Evolutionary conservation across 2,888 invertebrate species (phyloP).

Genomic region (Acrobasis consociella): DNA sequence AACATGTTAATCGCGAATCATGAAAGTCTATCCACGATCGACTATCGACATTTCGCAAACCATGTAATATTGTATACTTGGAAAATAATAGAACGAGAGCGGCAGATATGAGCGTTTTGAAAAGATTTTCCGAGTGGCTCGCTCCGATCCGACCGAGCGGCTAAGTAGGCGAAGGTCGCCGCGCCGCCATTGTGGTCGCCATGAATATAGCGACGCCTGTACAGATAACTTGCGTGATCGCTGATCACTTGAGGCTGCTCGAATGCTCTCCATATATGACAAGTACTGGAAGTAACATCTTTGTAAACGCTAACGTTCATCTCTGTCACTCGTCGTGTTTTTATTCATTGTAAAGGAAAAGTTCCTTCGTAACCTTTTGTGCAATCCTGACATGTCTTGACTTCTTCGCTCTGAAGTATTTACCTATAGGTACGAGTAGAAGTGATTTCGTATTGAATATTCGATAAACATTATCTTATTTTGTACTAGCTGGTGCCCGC

Average conservation of each 20-base stretch:
- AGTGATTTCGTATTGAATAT: too few species aligned
- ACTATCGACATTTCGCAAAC: slow-evolving; percentile 23
- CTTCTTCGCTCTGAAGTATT: too few species aligned
- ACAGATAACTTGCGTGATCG: slow-evolving; percentile 43
- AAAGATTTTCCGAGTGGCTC: slow-evolving; percentile 69
- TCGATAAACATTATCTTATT: too few species aligned
- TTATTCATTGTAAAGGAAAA: too few species aligned
- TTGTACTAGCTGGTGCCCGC: too few species aligned
- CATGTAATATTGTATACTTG: slow-evolving; percentile 26
- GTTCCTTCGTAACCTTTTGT: too few species aligned
- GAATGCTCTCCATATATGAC: background rate
- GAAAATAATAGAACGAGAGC: slow-evolving; percentile 39
- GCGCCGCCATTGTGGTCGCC: slow-evolving; percentile 63
- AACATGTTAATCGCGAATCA: background rate
- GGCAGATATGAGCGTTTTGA: slow-evolving; percentile 58
- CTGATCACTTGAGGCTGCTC: background rate
- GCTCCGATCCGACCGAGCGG: slow-evolving; percentile 72
- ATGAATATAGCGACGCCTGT: slow-evolving; percentile 58
- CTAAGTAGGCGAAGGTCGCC: slow-evolving; percentile 78
- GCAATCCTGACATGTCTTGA: too few species aligned
- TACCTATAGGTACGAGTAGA: too few species aligned
- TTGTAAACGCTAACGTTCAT: background rate
- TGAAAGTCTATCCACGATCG: slow-evolving; percentile 9
- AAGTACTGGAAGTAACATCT: background rate
- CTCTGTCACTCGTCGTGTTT: too few species aligned